Evolutionary conservation across 2,797 vertebrate genomes (phyloP).

Genomic region (Rhinophrynus dorsalis): DNA sequence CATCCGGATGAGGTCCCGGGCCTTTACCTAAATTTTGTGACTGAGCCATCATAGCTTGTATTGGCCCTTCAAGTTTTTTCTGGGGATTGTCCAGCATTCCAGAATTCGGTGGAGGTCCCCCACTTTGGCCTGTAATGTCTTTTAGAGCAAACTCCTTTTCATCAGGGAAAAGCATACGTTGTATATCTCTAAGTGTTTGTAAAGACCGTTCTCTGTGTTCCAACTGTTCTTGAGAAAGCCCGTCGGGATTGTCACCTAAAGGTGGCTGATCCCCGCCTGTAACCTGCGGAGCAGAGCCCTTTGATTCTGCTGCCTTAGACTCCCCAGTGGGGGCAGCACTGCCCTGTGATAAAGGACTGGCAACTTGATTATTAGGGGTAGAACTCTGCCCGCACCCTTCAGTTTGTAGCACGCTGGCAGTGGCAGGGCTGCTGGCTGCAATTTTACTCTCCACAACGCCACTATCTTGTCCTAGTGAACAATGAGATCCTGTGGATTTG

Average conservation of each 20-base stretch:
- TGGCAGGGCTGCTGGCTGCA: constrained; percentile 84
- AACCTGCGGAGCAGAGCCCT: constrained; percentile 68
- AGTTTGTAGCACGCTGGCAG: constrained; percentile 69
- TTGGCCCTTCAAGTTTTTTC: constrained; percentile 86
- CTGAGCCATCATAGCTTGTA: constrained; percentile 98
- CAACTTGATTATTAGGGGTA: constrained; percentile 80
- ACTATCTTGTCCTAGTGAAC: constrained; percentile 79
- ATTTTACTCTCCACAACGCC: constrained; percentile 87
- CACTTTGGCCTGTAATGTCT: constrained; percentile 70
- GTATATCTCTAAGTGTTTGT: constrained; percentile 90
- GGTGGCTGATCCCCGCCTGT: constrained; percentile 83
- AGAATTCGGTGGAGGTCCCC: constrained; percentile 63
- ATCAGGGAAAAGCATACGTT: constrained; percentile 97
- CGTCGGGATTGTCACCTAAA: constrained; percentile 94
- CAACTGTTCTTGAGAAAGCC: constrained; percentile 91
- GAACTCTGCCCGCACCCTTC: constrained; percentile 78
- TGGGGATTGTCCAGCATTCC: constrained; percentile 74
- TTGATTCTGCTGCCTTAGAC: constrained; percentile 61
- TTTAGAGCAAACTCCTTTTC: constrained; percentile 80
- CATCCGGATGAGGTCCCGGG: constrained; percentile 88
- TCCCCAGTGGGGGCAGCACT: constrained; percentile 75
- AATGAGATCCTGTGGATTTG: constrained; percentile 77
- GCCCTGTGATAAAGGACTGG: constrained; percentile 82
- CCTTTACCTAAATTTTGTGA: constrained; percentile 95
- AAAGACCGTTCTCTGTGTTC: constrained; percentile 79